Conservation (phyloP, 2,797 vertebrate species). For the Masticophis lateralis region DNA sequence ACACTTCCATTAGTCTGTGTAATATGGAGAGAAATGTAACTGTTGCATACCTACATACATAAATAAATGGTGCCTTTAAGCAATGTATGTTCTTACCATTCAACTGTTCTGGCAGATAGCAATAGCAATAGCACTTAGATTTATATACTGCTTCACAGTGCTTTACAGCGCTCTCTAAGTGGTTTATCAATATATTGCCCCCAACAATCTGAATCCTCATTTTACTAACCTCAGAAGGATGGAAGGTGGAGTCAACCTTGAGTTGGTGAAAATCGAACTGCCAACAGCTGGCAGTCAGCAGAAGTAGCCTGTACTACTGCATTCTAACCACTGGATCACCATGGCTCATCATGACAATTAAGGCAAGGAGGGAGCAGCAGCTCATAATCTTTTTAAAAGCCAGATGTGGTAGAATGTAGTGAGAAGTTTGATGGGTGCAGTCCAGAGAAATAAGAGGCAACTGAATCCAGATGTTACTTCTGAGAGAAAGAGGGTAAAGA, state of each 20-base stretch:
- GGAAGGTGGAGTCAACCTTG: background rate
- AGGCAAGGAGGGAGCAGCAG: constrained; percentile 19
- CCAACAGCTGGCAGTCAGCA: too few species aligned
- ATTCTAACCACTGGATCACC: too few species aligned
- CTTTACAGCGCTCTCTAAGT: background rate
- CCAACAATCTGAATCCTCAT: background rate
- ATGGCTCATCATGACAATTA: constrained; percentile 14
- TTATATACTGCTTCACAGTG: background rate
- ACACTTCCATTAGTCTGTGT: constrained; percentile 58
- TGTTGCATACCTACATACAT: constrained; percentile 61
- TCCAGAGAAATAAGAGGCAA: background rate
- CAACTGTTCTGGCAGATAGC: constrained; percentile 33
- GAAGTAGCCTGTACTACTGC: too few species aligned
- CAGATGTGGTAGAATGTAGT: background rate
- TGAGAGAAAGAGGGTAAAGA: background rate
- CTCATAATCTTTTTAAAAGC: background rate
- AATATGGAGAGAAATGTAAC: constrained; percentile 60
- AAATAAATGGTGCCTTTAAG: constrained; percentile 54
- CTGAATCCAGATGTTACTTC: background rate
- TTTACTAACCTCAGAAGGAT: background rate
- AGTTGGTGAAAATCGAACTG: background rate
- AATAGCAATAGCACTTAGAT: background rate
- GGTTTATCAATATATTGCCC: background rate
- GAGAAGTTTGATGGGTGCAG: background rate
- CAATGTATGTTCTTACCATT: constrained; percentile 57